These are phyloP conservation scores for Zaprionus ornatus DNA, from an alignment of 1,140 invertebrate species.

Conservation along the genomic window DNA sequence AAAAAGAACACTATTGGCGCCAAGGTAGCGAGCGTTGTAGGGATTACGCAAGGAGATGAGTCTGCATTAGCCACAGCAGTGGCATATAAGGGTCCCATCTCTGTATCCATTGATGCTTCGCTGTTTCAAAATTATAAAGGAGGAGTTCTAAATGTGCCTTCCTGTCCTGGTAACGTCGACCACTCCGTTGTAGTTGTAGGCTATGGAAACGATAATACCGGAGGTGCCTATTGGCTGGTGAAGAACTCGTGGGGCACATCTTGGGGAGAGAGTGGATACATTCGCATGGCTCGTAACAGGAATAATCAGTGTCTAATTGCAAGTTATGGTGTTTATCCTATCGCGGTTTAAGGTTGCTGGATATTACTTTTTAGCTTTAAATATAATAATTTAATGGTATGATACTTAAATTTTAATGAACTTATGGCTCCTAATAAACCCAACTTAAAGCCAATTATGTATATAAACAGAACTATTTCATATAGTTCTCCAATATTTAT, in stretches of 20 bases:
- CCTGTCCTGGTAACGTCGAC: slow-evolving; percentile 86
- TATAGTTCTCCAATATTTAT: no score
- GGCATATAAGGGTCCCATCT: slow-evolving; percentile 86
- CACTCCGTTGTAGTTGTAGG: slow-evolving; percentile 88
- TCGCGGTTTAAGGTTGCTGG: no score
- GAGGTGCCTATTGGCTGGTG: slow-evolving; percentile 87
- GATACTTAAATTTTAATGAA: no score
- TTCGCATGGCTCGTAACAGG: slow-evolving; percentile 86
- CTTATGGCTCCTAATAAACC: no score
- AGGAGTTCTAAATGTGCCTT: slow-evolving; percentile 84
- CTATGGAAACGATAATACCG: slow-evolving; percentile 84
- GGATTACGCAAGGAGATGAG: slow-evolving; percentile 87
- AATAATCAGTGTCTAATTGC: slow-evolving; percentile 48
- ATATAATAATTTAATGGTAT: no score
- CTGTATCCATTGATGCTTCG: slow-evolving; percentile 31
- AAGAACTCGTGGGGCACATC: slow-evolving; percentile 86
- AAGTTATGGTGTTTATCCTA: slow-evolving; percentile 6
- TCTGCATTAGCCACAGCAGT: slow-evolving; percentile 88
- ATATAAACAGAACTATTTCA: no score
- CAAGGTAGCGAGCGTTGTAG: slow-evolving; percentile 83
- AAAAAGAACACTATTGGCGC: not conserved
- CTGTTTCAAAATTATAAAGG: slow-evolving; percentile 18
- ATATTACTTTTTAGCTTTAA: no score
- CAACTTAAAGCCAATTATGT: no score
- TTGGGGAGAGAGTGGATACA: slow-evolving; percentile 87